Conservation (phyloP, 1,140 invertebrate genomes). For the Armadillidium nasatum region DNA sequence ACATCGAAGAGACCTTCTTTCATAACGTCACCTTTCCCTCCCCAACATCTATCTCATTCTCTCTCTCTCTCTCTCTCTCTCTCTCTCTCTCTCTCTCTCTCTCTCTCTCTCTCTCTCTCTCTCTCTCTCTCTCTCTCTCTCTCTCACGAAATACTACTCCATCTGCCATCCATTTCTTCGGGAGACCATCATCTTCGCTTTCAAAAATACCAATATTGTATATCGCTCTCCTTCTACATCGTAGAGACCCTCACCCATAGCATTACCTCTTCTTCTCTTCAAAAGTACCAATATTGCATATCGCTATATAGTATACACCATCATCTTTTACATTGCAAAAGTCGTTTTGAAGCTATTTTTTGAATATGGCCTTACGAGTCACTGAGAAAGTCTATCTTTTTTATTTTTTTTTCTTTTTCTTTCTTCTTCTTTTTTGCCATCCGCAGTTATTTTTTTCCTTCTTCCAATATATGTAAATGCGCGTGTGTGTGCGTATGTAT, state of each 20-base stretch:
- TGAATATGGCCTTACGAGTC: no score
- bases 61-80: not conserved
- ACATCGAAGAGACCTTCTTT: not conserved
- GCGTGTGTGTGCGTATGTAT: no score
- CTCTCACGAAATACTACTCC: not conserved
- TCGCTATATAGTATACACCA: no score
- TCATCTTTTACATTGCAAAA: no score
- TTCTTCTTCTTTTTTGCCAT: no score
- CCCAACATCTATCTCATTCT: no score
- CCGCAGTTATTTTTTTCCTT: no score
- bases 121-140: not conserved
- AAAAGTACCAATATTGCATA: no score
- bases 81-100: not conserved
- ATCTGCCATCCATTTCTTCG: not conserved
- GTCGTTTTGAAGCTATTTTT: no score
- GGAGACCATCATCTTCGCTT: not conserved
- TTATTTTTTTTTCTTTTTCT: no score
- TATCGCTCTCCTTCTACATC: not conserved
- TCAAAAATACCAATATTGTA: not conserved
- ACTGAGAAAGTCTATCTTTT: no score
- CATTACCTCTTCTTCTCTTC: not conserved
- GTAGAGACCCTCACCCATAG: not conserved
- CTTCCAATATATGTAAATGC: no score
- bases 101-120: not conserved
- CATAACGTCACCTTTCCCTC: not conserved